These are phyloP conservation scores for Antrozous pallidus DNA, from an alignment of 2,797 vertebrate species.

Conservation along the genomic window DNA sequence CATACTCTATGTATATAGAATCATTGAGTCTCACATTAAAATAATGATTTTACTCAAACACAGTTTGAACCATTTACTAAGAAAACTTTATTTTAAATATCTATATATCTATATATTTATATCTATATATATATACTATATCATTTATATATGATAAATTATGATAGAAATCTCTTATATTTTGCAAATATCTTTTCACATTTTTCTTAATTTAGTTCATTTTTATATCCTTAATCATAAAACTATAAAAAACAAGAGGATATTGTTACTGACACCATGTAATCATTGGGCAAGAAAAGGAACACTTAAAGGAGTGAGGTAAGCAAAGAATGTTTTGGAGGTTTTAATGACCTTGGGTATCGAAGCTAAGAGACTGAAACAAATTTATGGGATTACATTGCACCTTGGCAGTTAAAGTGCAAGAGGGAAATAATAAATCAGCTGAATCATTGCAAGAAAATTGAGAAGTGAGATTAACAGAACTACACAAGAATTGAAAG, in stretches of 20 bases:
- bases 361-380: slow-evolving; percentile 74
- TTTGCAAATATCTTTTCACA: slow-evolving; percentile 57
- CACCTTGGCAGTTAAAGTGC: slow-evolving; percentile 74
- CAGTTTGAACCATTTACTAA: slow-evolving; percentile 50
- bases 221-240: slow-evolving; percentile 80
- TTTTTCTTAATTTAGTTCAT: slow-evolving; percentile 75
- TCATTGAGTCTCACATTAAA: background rate
- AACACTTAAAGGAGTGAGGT: slow-evolving; percentile 75
- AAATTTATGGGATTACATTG: slow-evolving; percentile 77
- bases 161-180: slow-evolving; percentile 32
- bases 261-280: slow-evolving; percentile 51
- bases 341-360: slow-evolving; percentile 77
- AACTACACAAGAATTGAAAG: slow-evolving; percentile 71
- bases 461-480: slow-evolving; percentile 78
- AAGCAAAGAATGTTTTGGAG: slow-evolving; percentile 71
- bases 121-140: background rate
- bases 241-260: slow-evolving; percentile 80
- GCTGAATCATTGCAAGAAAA: slow-evolving; percentile 77
- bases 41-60: slow-evolving; percentile 55
- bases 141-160: slow-evolving; percentile 1
- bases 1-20: background rate
- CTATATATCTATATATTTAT: background rate
- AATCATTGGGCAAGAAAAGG: slow-evolving; percentile 80
- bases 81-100: slow-evolving; percentile 63
- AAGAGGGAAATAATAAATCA: slow-evolving; percentile 81